phyloP scores from a whole-genome alignment of 1,140 invertebrate genomes.

The Dufourea novaeangliae region DNA sequence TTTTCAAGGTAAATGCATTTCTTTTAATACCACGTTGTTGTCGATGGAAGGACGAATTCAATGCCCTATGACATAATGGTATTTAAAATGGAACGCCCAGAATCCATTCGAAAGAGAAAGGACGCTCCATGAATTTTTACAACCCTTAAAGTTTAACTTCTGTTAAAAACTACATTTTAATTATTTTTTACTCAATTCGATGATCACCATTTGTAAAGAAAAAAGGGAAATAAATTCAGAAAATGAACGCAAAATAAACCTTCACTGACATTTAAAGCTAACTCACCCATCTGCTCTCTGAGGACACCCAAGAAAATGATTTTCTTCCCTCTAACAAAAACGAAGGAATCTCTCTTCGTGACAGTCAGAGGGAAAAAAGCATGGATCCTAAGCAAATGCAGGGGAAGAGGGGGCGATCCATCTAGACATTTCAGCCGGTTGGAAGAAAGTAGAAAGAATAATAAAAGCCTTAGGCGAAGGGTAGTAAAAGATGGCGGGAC shows the following conservation, averaged over 20 bases:
- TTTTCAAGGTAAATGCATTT: too few species aligned
- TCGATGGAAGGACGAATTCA: too few species aligned
- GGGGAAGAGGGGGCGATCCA: neutral
- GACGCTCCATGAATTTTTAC: neutral
- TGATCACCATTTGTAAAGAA: too few species aligned
- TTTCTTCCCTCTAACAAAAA: neutral
- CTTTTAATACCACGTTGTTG: too few species aligned
- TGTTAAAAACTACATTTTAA: neutral
- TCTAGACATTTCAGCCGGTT: neutral
- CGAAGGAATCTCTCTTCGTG: neutral
- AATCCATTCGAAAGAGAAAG: neutral
- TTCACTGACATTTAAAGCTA: too few species aligned
- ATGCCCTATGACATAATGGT: too few species aligned
- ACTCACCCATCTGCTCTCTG: too few species aligned
- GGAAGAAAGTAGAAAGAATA: constrained; percentile 28
- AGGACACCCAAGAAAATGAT: neutral
- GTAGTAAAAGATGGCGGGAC: constrained; percentile 25
- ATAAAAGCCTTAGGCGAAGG: constrained; percentile 18
- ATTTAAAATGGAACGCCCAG: neutral
- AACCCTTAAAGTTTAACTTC: neutral
- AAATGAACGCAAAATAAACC: too few species aligned
- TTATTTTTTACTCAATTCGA: too few species aligned
- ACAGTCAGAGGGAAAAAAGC: neutral
- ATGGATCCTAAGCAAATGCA: neutral
- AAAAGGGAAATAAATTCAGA: too few species aligned